Evolutionary conservation across 2,113 vertebrate species (phyloP), one percentile per base, ranked within the genome.

Genomic region (Phasianus colchicus): DNA sequence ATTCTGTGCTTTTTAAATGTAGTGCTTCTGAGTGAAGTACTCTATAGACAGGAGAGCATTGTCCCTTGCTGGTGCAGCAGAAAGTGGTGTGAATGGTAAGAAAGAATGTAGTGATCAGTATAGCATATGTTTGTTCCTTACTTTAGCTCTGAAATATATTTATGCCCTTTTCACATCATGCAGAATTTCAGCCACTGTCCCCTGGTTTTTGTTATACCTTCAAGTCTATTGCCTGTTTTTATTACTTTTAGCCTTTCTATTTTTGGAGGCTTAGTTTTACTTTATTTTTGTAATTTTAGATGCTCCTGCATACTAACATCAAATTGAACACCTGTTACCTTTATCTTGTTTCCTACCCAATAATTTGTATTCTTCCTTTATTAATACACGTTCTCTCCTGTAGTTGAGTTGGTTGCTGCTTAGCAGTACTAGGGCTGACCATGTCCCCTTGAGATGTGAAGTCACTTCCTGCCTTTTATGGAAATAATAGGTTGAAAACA

Each of bases 361-460:
- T 86, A 22, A 60, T 75, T 86, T 88, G 74, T 81, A 64, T 71
- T 86, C 25, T 32, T 75, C 8, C 14, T 81, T 88, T 63, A n/a
- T 83, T 67, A 77, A 38, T 55, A 19, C 9, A 45, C 11, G 69
- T 82, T 67, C 38, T 50, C 14, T 75, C 80, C 24, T 66, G 15
- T 88, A 47, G 40, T 40, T 85, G 82, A 2, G 6, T 88, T 83
- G 66, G 43, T 50, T 83, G 12, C 18, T 86, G 47, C 34, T 77
- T 77, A 80, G 45, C 6, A 67, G 32, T 43, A 71, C 64, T 21
- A 65, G 70, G 42, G 32, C 38, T 78, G 42, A 47, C 48, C 21
- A 63, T 15, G 12, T 83, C 11, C 40, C 55, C 87, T 86, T 92
- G 63, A 48, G 90, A 65, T 42, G 30, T 79, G 14, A 21, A 42